Evolutionary conservation across 2,888 invertebrate genomes (phyloP).

Genomic region (Acleris sparsana): DNA sequence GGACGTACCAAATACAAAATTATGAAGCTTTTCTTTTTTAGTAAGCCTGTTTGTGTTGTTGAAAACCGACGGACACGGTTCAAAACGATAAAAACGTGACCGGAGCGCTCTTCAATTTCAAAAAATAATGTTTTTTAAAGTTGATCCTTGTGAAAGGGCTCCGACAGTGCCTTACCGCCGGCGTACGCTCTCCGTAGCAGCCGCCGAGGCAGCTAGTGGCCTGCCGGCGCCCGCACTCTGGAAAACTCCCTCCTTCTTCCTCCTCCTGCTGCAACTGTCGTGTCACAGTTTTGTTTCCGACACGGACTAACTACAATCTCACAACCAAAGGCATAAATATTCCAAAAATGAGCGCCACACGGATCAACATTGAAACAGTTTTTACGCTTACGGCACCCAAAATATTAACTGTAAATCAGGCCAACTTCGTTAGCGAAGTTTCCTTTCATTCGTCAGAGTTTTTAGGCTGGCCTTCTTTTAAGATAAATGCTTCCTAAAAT

Average conservation of each 20-base stretch:
- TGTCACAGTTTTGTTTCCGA: conserved; percentile 63
- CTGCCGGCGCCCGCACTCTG: conserved; percentile 84
- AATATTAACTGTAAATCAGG: conserved; percentile 8
- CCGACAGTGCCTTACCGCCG: conserved; percentile 85
- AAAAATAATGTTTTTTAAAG: too few species aligned
- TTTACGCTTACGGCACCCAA: conserved; percentile 27
- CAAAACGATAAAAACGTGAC: too few species aligned
- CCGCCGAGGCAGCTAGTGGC: conserved; percentile 88
- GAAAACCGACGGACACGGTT: too few species aligned
- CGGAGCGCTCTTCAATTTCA: too few species aligned
- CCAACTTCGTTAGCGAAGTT: too few species aligned
- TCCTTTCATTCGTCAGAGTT: too few species aligned
- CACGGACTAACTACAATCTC: conserved; percentile 49
- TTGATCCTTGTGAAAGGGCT: conserved; percentile 42
- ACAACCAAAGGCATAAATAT: conserved; percentile 13
- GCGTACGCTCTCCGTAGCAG: conserved; percentile 89
- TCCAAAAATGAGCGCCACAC: neutral
- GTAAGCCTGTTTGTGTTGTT: too few species aligned
- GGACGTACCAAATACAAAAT: too few species aligned
- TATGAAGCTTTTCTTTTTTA: too few species aligned
- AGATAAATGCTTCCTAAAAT: too few species aligned
- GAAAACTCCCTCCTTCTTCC: conserved; percentile 78
- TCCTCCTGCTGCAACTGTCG: conserved; percentile 80
- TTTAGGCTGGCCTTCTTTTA: too few species aligned
- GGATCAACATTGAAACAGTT: conserved; percentile 6